Evolutionary conservation across 2,113 vertebrate genomes (phyloP).

Genomic region (Guaruba guarouba): DNA sequence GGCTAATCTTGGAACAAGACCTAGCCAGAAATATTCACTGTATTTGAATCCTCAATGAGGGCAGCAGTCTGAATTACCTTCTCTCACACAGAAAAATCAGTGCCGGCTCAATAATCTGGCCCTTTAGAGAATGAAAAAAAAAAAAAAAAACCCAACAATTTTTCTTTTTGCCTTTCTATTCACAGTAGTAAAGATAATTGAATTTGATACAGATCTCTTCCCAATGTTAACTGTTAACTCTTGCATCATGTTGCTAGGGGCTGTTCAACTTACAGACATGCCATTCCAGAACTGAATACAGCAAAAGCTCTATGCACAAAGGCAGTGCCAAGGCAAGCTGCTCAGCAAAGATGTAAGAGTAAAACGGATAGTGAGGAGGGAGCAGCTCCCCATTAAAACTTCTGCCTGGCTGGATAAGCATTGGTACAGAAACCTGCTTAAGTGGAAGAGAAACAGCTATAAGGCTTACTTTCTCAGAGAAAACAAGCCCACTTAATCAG

Average conservation of each 20-base stretch:
- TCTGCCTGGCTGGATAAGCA: not conserved
- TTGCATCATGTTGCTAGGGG: not conserved
- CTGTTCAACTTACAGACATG: not conserved
- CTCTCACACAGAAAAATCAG: not conserved
- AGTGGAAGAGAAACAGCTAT: not conserved
- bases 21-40: not conserved
- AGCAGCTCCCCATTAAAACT: not conserved
- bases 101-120: not conserved
- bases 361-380: not conserved
- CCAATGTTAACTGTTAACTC: not conserved
- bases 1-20: not conserved
- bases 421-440: not conserved
- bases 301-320: not conserved
- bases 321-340: not conserved
- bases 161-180: not conserved
- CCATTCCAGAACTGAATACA: not conserved
- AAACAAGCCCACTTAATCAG: not conserved
- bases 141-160: too few relatives aligned
- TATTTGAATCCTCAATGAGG: not conserved
- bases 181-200: not conserved
- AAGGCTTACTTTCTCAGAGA: not conserved
- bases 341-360: not conserved
- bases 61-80: not conserved
- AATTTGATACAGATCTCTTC: not conserved
- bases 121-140: not conserved